phyloP scores from a whole-genome alignment of 2,888 invertebrate genomes.

The Rhingia rostrata region DNA sequence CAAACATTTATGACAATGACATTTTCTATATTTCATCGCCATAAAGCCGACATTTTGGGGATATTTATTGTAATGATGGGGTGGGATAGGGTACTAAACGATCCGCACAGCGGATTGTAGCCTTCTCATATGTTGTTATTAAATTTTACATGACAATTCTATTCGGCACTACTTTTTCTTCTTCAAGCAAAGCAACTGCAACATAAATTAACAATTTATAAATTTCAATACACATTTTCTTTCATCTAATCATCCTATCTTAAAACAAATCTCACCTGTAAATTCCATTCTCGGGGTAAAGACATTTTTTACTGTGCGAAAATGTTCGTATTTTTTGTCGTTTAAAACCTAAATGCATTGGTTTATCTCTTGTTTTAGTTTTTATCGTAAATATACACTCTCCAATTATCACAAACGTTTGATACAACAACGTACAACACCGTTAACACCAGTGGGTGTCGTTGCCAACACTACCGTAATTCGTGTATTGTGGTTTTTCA shows the following conservation, averaged over 20 bases:
- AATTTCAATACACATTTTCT: no score
- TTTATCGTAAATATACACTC: slow-evolving; percentile 64
- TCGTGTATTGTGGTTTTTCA: neutral
- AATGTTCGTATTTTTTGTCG: slow-evolving; percentile 83
- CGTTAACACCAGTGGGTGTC: neutral
- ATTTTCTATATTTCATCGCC: no score
- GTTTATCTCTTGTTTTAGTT: slow-evolving; percentile 81
- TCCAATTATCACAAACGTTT: slow-evolving; percentile 45
- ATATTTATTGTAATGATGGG: no score
- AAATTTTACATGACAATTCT: no score
- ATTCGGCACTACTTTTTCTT: no score
- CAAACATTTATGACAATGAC: no score
- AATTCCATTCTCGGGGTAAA: slow-evolving; percentile 83
- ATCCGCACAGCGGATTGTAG: no score
- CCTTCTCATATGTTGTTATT: no score
- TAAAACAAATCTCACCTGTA: slow-evolving; percentile 79
- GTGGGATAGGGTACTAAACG: no score
- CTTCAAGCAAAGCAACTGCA: no score
- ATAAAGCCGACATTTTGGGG: no score
- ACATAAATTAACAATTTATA: no score
- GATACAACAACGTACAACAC: slow-evolving; percentile 39
- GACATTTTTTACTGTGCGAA: slow-evolving; percentile 83
- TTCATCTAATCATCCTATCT: neutral
- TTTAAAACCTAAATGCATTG: slow-evolving; percentile 84
- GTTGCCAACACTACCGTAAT: neutral